Evolutionary conservation across 2,797 vertebrate species (phyloP).

Genomic region (Sebastes reedi): DNA sequence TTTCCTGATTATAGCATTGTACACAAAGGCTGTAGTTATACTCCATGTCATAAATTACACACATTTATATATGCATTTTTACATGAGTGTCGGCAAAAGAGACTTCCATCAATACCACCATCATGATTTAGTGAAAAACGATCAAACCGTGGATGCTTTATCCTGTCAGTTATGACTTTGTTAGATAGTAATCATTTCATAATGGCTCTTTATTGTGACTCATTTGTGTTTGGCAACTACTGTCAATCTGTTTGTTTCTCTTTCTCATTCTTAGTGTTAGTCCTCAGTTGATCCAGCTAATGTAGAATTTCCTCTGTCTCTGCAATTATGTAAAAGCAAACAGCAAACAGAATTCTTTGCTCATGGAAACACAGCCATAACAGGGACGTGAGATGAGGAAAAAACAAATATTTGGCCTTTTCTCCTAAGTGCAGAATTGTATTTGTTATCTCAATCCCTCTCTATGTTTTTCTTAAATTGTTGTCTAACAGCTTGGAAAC

Average conservation of each 20-base stretch:
- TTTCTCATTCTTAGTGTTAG: not conserved
- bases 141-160: not conserved
- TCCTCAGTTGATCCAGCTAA: not conserved
- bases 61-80: not conserved
- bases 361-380: not conserved
- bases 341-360: not conserved
- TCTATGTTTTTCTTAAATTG: not conserved
- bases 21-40: not conserved
- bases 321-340: conserved; percentile 10
- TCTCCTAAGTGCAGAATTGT: not conserved
- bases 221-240: not conserved
- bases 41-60: not conserved
- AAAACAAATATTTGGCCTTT: conserved; percentile 1
- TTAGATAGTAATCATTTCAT: not conserved
- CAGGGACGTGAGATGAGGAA: not conserved
- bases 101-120: not conserved
- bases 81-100: not conserved
- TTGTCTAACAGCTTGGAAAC: not conserved
- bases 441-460: not conserved
- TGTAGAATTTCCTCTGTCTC: not conserved
- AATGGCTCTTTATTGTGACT: not conserved
- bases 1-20: not conserved
- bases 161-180: not conserved
- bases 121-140: not conserved
- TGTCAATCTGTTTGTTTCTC: not conserved